Percentiles rank a stretch among this genome's conserved stretches.
phyloP scores from a whole-genome alignment of 2,113 vertebrate genomes.

The Ictalurus punctatus region DNA sequence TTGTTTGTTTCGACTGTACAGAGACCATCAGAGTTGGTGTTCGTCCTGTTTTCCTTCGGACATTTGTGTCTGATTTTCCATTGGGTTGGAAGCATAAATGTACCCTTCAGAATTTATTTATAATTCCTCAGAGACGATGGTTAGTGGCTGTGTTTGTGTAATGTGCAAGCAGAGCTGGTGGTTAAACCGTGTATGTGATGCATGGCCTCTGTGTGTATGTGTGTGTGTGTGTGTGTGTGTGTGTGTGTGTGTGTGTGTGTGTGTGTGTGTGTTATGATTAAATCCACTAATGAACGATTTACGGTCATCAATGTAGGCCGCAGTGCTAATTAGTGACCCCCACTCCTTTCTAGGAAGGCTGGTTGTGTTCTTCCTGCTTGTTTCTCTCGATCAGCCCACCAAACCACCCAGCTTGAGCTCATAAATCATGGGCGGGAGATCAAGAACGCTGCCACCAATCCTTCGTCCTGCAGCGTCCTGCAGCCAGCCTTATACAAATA shows the following conservation, averaged over 20 bases:
- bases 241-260: conserved; percentile 6
- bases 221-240: no score
- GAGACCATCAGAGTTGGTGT: conserved; percentile 55
- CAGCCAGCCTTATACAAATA: background rate
- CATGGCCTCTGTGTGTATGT: background rate
- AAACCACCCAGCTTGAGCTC: conserved; percentile 46
- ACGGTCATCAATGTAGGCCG: conserved; percentile 31
- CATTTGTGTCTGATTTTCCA: conserved; percentile 26
- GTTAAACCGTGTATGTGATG: conserved; percentile 15
- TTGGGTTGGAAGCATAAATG: conserved; percentile 17
- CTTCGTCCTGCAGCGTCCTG: background rate
- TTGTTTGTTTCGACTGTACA: conserved; percentile 61
- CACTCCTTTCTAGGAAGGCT: conserved; percentile 10
- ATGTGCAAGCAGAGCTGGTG: conserved; percentile 18
- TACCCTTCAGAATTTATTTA: conserved; percentile 20
- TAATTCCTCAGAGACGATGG: conserved; percentile 28
- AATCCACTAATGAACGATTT: conserved; percentile 50
- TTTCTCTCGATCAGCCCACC: conserved; percentile 33
- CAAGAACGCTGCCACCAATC: conserved; percentile 46
- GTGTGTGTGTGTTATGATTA: conserved; percentile 34
- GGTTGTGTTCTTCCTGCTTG: conserved; percentile 49
- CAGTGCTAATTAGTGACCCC: conserved; percentile 43
- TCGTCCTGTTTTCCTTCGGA: conserved; percentile 41
- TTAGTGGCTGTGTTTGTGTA: conserved; percentile 40
- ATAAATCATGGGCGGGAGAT: conserved; percentile 52